A percentile compares a stretch with the other conserved stretches of the same genome.
Conservation (phyloP, 2,113 vertebrate species). For the Pelobates fuscus region DNA sequence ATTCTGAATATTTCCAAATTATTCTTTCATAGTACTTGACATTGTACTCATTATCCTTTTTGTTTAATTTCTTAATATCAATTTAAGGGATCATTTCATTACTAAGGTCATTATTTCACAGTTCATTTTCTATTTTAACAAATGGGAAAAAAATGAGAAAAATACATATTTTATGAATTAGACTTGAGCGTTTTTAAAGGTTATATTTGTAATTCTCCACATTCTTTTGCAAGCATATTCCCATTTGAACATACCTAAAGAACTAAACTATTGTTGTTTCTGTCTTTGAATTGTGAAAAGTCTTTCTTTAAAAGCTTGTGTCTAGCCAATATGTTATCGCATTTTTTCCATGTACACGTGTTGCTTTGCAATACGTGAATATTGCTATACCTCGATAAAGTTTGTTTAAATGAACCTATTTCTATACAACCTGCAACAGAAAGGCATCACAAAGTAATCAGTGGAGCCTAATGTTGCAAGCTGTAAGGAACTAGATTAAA, state of each 20-base stretch:
- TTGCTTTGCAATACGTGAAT: not conserved
- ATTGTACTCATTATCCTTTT: not conserved
- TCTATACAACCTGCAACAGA: too few species aligned
- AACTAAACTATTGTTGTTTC: not conserved
- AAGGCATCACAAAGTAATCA: slow-evolving; percentile 2
- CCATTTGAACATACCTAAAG: not conserved
- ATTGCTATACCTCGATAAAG: slow-evolving; percentile 9
- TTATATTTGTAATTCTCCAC: not conserved
- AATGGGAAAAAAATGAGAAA: too few species aligned
- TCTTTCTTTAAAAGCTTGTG: not conserved
- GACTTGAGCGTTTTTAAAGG: not conserved
- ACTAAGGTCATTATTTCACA: not conserved
- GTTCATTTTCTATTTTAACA: too few species aligned
- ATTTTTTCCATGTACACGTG: slow-evolving; percentile 8
- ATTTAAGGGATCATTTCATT: not conserved
- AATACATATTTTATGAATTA: too few species aligned
- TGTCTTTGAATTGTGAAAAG: not conserved
- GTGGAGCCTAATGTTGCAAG: slow-evolving; percentile 8
- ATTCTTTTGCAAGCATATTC: not conserved
- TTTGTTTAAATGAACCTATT: slow-evolving; percentile 1
- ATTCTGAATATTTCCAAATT: not conserved
- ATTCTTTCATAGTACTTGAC: not conserved
- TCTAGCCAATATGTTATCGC: not conserved
- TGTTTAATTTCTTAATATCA: not conserved
- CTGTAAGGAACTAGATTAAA: slow-evolving; percentile 9